Evolutionary conservation across 2,797 vertebrate genomes (phyloP).

Genomic region (Florisuga fusca): DNA sequence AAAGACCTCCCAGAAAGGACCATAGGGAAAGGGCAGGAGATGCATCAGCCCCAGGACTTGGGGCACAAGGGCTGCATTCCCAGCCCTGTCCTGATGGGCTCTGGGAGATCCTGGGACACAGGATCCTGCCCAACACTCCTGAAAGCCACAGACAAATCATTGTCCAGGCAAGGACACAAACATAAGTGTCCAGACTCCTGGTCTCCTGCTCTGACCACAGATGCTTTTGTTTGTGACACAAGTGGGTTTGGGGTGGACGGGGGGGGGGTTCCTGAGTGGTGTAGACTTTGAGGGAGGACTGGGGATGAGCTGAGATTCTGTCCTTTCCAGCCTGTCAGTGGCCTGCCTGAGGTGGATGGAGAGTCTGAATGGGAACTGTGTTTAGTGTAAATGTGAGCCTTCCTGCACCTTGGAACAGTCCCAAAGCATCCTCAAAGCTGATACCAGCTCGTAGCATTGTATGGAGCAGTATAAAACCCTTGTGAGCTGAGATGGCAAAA

Average conservation of each 20-base stretch:
- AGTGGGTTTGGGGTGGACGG: background rate
- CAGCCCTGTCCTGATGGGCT: background rate
- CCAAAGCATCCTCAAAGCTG: background rate
- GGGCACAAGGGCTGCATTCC: background rate
- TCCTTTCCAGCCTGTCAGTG: background rate
- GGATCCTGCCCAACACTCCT: background rate
- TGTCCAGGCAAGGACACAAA: background rate
- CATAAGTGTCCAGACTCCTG: background rate
- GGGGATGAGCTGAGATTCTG: background rate
- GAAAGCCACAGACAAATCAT: background rate
- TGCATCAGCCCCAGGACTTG: background rate
- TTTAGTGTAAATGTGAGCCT: background rate
- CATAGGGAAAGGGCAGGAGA: background rate
- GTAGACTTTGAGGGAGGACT: background rate
- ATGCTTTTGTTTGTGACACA: background rate
- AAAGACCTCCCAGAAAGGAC: background rate
- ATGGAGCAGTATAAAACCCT: background rate
- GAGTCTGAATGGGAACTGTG: rapidly evolving
- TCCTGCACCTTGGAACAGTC: background rate
- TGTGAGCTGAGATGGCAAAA: background rate
- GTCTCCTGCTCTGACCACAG: slow-evolving; percentile 40
- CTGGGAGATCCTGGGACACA: background rate
- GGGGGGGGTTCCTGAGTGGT: background rate
- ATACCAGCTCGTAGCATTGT: background rate
- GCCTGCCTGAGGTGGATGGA: background rate